Percentiles rank a stretch among this genome's conserved stretches.
These are phyloP conservation scores for Anthrax anthrax DNA, from an alignment of 2,888 invertebrate species.

Conservation along the genomic window DNA sequence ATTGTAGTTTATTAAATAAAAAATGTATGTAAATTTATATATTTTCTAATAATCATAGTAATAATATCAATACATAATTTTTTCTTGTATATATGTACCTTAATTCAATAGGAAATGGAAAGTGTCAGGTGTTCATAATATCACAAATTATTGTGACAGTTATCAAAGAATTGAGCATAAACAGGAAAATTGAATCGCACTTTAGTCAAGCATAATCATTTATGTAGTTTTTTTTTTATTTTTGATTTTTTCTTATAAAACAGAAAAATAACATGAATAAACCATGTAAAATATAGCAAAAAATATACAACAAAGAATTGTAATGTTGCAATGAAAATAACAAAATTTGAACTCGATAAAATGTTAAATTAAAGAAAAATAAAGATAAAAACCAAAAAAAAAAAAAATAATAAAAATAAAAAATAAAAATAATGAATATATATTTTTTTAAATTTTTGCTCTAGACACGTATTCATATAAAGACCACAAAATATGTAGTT, in stretches of 20 bases:
- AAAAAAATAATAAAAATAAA: not conserved
- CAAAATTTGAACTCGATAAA: too few species aligned
- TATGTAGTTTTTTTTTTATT: too few species aligned
- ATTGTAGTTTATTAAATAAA: too few species aligned
- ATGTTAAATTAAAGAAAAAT: not conserved
- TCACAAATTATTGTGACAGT: not conserved
- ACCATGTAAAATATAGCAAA: too few species aligned
- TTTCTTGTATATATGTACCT: too few species aligned
- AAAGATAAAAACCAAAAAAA: not conserved
- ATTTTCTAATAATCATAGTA: too few species aligned
- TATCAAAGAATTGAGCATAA: not conserved
- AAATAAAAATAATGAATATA: not conserved
- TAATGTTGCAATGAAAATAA: too few species aligned
- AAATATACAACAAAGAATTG: too few species aligned
- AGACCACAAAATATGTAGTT: not conserved
- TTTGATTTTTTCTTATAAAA: too few species aligned
- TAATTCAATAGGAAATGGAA: not conserved
- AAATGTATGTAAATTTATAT: too few species aligned
- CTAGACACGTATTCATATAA: slow-evolving; percentile 1
- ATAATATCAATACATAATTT: too few species aligned
- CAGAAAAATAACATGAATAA: too few species aligned
- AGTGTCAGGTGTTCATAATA: slow-evolving; percentile 4
- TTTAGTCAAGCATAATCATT: not conserved
- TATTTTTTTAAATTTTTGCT: not conserved
- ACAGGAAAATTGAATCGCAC: slow-evolving; percentile 1